Conservation (phyloP, 2,797 vertebrate genomes). For the Luscinia luscinia region DNA sequence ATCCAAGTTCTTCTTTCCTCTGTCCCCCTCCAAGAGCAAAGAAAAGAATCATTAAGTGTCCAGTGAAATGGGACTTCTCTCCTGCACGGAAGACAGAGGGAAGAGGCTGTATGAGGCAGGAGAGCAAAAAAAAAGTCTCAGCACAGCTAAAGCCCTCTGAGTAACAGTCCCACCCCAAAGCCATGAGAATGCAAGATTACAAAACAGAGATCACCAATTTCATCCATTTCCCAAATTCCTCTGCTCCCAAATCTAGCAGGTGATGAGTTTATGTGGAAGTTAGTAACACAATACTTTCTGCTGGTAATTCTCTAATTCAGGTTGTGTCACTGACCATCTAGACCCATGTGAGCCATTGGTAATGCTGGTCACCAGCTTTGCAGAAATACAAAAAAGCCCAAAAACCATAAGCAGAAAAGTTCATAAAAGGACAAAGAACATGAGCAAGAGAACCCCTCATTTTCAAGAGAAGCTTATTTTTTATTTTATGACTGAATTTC, state of each 20-base stretch:
- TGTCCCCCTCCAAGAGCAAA: background rate
- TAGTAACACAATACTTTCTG: background rate
- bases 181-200: background rate
- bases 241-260: background rate
- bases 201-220: background rate
- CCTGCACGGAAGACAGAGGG: background rate
- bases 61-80: background rate
- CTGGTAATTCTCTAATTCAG: background rate
- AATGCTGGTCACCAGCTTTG: rapidly evolving
- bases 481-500: background rate
- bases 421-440: background rate
- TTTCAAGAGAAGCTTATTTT: background rate
- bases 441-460: background rate
- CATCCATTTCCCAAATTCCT: background rate
- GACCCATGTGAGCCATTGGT: rapidly evolving
- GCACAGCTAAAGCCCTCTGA: background rate
- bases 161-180: background rate
- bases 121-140: background rate
- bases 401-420: background rate
- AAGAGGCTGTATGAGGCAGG: background rate
- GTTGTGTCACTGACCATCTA: background rate
- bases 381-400: background rate
- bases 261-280: background rate
- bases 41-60: background rate
- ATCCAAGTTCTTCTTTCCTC: background rate